Evolutionary conservation across 2,113 vertebrate species (phyloP).

Genomic region (Mixornis gularis): DNA sequence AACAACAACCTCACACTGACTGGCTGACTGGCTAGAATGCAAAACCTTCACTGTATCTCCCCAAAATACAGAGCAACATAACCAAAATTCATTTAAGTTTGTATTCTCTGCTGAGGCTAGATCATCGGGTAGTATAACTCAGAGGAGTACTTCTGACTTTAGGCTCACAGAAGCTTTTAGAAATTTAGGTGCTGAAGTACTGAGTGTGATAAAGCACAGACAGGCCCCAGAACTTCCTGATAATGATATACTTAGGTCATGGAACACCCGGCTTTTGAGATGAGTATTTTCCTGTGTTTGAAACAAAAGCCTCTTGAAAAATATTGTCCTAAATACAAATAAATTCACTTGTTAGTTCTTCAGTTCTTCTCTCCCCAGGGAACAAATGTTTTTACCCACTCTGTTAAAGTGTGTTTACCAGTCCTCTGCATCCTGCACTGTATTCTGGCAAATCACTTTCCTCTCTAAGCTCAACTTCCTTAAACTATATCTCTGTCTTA

Average conservation of each 20-base stretch:
- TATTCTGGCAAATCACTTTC: neutral
- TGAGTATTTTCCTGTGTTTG: neutral
- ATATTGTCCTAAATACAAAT: neutral
- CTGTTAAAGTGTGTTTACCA: neutral
- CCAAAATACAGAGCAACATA: neutral
- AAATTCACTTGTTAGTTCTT: neutral
- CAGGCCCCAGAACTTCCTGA: neutral
- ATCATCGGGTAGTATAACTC: neutral
- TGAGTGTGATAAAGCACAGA: neutral
- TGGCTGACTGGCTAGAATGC: neutral
- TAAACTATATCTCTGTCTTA: neutral
- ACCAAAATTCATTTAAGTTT: neutral
- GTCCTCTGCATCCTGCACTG: neutral
- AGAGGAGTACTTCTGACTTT: neutral
- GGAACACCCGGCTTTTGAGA: neutral
- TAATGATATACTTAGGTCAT: neutral
- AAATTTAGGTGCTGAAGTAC: neutral
- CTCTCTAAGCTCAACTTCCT: neutral
- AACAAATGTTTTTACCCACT: neutral
- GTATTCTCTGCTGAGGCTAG: neutral
- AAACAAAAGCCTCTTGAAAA: conserved; percentile 34
- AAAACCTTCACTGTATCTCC: neutral
- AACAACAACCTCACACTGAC: neutral
- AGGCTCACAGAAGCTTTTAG: neutral
- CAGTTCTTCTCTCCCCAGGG: neutral